phyloP scores from a whole-genome alignment of 2,113 vertebrate species.

The Ariopsis seemanni region DNA sequence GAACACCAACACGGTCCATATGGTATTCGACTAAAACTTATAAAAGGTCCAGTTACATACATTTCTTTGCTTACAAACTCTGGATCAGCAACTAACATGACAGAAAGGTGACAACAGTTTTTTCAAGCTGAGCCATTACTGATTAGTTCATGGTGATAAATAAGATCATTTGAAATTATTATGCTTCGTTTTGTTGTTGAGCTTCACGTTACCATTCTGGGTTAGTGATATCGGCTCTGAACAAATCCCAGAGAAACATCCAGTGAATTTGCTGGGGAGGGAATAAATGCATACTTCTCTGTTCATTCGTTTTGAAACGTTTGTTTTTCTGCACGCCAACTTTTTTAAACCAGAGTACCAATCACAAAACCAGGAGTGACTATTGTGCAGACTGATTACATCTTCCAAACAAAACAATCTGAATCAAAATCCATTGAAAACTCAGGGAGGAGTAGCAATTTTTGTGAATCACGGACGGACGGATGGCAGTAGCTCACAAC shows the following conservation, averaged over 20 bases:
- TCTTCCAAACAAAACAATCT: too few relatives aligned
- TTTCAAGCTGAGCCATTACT: neutral
- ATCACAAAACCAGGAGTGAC: too few relatives aligned
- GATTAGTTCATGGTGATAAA: neutral
- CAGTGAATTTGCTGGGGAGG: neutral
- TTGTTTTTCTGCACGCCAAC: too few relatives aligned
- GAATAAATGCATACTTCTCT: neutral
- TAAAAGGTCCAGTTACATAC: neutral
- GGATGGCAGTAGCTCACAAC: too few relatives aligned
- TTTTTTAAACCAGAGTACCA: too few relatives aligned
- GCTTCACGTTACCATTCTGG: neutral
- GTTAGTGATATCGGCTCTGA: neutral
- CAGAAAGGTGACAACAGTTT: neutral
- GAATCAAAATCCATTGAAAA: too few relatives aligned
- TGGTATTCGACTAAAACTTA: neutral
- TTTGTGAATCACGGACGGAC: too few relatives aligned
- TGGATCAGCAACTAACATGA: neutral
- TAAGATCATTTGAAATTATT: neutral
- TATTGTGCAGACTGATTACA: too few relatives aligned
- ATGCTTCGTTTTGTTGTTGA: neutral
- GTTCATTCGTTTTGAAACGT: too few relatives aligned
- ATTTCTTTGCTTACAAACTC: neutral
- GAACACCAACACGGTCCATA: neutral
- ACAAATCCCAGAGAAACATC: neutral
- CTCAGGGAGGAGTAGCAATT: too few relatives aligned